Base-by-base conservation (phyloP, 2,888 invertebrate genomes). In the Mechanitis mazaeus region DNA sequence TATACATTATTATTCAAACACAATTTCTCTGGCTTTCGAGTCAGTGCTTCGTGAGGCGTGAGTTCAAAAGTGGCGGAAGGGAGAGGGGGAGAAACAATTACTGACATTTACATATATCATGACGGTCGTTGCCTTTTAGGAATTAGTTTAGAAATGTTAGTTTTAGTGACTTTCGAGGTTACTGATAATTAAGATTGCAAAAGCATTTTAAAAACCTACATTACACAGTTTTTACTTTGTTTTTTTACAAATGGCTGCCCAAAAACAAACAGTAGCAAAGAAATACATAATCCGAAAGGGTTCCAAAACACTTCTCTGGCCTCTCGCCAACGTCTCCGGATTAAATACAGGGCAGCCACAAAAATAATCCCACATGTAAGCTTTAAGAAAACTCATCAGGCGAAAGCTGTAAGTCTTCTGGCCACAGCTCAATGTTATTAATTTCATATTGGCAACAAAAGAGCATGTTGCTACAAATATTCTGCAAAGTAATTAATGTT, bases 401-500 rank as follows among this genome's bases (percentile, higher is more conserved):
- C 73, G 68, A 71, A 73, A 73, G 75, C 69, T 76, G 69, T 82
- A 84, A 64, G 83, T 75, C 75, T 83, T 84, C 68, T 70, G 67
- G 59, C 70, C 72, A 66, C 62, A 53, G 45, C 38, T 46, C 46
- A 57, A 69, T 76, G 76, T 80, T 85, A 85, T 84, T 85, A 84
- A 84, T 83, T 82, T 84, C 77, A 80, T 81, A 82, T 76, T 73
- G 78, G 68, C 65, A 66, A 87, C 83, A 88, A 86, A 85, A 86
- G 85, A 81, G 81, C 81, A 83, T 85, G 85, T 86, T 86, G 80
- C 78, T 79, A 84, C 84, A 86, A 87, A 88, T 86, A 87, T 77
- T 64, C 70, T 69, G 68, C 63, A 69, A 67, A 81, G 85, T 89
- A 87, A 88, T 88, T 87, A 88, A 86, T 82, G 83, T 80, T 77